Percentiles rank a stretch among this genome's conserved stretches.
Evolutionary conservation across 2,888 invertebrate species (phyloP).

Genomic region (Harpalus rubripes): DNA sequence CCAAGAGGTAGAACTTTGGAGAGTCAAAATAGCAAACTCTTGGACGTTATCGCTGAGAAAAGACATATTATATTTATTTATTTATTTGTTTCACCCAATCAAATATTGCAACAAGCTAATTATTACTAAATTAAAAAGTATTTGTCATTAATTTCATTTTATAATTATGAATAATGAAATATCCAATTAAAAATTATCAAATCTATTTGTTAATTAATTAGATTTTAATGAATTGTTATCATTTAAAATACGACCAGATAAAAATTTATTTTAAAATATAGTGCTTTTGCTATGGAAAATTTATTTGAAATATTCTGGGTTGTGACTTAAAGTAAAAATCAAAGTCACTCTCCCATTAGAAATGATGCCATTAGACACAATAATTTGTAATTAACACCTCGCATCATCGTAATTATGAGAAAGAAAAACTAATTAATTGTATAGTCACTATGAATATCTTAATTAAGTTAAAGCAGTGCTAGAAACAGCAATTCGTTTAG

Average conservation of each 20-base stretch:
- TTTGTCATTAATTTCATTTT: no score
- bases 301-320: background rate
- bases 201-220: background rate
- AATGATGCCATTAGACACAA: background rate
- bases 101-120: no score
- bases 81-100: no score
- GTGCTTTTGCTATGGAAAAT: background rate
- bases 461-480: constrained; percentile 1
- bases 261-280: no score
- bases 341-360: background rate
- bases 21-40: no score
- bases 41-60: no score
- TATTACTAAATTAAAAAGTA: no score
- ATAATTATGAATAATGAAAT: background rate
- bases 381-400: background rate
- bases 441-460: constrained; percentile 17
- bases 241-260: background rate
- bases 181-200: background rate
- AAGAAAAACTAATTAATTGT: background rate
- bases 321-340: background rate
- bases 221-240: background rate
- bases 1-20: no score
- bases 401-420: background rate
- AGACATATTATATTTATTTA: no score
- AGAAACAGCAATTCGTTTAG: constrained; percentile 17